Base-by-base conservation (phyloP, 2,888 invertebrate genomes). In the Diadegma fenestrale region DNA sequence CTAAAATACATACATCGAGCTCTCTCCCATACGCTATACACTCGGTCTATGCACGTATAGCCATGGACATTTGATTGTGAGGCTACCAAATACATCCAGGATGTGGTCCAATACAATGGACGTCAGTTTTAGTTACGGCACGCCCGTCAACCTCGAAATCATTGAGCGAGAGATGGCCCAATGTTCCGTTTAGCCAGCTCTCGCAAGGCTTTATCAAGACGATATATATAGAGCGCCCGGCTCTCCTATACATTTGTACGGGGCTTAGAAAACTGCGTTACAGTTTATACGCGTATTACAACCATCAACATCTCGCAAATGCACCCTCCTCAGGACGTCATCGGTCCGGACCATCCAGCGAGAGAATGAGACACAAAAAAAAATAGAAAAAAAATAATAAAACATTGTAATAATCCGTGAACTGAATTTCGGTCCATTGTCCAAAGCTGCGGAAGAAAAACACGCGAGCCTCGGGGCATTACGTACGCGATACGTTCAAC, bases 81-180 rank as follows among this genome's bases (percentile, higher is more conserved):
- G 75, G 75, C 37, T 82, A 79, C 68, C 81, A 80, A 82, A 89
- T 81, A 80, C 86, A 83, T 82, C 73, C 80, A 88, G 88, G 87
- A 89, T 88, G 87, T 87, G 87, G 88, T 87, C 80, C 88, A 87
- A 88, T 88, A 92, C 92, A 92, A 92, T 92, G 91, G 91, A 91
- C 89, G 92, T 92, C 92, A 91, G 91, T 90, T 91, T 91, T 90
- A 89, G 91, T 92, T 92, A 91, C 91, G 91, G 91, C 90, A 91
- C 89, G 91, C 90, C 90, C 92, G 89, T 92, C 90, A 91, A 90
- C 84, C 88, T 90, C 88, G 87, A 89, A 88, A 90, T 89, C 89
- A 90, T 89, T 87, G 90, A 89, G 89, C 88, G 88, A 89, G 88
- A 89, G 86, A 89, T 86, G 87, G 85, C 85, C 88, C 88, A 88